phyloP scores from a whole-genome alignment of 2,888 invertebrate species.

The Nomada hirtipes region DNA sequence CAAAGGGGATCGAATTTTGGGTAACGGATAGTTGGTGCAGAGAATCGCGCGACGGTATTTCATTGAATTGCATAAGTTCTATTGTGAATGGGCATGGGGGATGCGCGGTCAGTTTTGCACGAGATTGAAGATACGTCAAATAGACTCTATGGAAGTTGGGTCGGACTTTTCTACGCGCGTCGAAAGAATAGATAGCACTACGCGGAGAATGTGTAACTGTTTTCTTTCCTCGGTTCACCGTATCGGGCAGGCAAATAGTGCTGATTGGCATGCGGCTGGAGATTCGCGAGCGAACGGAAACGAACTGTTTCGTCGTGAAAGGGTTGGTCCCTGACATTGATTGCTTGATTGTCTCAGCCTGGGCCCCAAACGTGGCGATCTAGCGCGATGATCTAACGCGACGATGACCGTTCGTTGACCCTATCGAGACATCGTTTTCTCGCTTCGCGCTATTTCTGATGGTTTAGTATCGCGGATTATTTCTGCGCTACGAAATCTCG shows the following conservation, averaged over 20 bases:
- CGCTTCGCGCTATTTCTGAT: slow-evolving; percentile 21
- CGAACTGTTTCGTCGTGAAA: slow-evolving; percentile 66
- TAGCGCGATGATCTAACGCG: slow-evolving; percentile 54
- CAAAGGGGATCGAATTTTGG: background rate
- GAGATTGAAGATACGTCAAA: slow-evolving; percentile 11
- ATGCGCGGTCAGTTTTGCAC: background rate
- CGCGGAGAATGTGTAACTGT: slow-evolving; percentile 58
- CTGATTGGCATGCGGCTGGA: slow-evolving; percentile 61
- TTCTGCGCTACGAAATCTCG: slow-evolving; percentile 17
- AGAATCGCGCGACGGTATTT: no score
- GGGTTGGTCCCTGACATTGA: slow-evolving; percentile 60
- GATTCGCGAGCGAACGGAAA: slow-evolving; percentile 60
- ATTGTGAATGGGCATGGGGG: no score
- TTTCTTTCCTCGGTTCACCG: slow-evolving; percentile 53
- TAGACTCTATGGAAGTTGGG: background rate
- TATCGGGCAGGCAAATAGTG: slow-evolving; percentile 56
- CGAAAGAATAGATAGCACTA: slow-evolving; percentile 55
- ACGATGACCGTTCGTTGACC: slow-evolving; percentile 61
- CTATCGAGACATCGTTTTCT: slow-evolving; percentile 35
- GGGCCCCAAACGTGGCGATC: slow-evolving; percentile 53
- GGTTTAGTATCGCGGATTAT: slow-evolving; percentile 22
- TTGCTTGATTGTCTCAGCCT: slow-evolving; percentile 57
- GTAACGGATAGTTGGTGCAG: background rate
- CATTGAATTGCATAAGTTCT: no score
- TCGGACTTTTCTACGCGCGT: slow-evolving; percentile 31